Evolutionary conservation across 1,140 invertebrate species (phyloP).

Genomic region (Zaprionus taronus): DNA sequence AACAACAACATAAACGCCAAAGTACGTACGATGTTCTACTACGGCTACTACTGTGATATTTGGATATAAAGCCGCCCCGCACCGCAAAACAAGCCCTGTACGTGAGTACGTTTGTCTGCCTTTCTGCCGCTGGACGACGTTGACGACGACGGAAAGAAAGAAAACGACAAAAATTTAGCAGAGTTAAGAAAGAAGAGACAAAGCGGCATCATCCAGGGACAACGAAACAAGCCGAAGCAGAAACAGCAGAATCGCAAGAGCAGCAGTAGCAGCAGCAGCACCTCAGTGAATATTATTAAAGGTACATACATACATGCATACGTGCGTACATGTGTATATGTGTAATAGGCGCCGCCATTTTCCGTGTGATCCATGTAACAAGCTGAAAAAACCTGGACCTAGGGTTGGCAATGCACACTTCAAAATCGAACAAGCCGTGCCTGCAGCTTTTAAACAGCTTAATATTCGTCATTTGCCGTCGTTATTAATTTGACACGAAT

Average conservation of each 20-base stretch:
- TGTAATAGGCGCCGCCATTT: constrained; percentile 75
- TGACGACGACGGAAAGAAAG: constrained; percentile 34
- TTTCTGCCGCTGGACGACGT: constrained; percentile 50
- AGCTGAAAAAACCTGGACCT: constrained; percentile 55
- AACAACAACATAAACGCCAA: constrained; percentile 38
- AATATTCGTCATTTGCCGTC: neutral
- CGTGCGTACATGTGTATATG: constrained; percentile 40
- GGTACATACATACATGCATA: constrained; percentile 41
- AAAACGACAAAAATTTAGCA: constrained; percentile 43
- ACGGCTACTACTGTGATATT: constrained; percentile 66
- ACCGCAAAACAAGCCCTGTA: constrained; percentile 45
- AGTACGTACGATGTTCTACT: constrained; percentile 53
- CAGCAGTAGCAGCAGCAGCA: constrained; percentile 17
- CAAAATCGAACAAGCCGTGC: constrained; percentile 17
- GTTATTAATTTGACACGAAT: neutral
- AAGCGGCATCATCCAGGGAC: constrained; percentile 59
- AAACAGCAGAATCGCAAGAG: constrained; percentile 21
- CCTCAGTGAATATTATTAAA: constrained; percentile 56
- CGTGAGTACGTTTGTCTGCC: constrained; percentile 30
- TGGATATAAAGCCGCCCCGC: constrained; percentile 61
- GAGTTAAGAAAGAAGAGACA: constrained; percentile 50
- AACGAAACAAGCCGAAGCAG: constrained; percentile 52
- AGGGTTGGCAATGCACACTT: constrained; percentile 58
- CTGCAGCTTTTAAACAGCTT: neutral
- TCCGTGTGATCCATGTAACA: constrained; percentile 72